Evolutionary conservation across 2,113 vertebrate genomes (phyloP), one percentile per base, ranked within the genome.

Genomic region (Neolamprologus variostigma): DNA sequence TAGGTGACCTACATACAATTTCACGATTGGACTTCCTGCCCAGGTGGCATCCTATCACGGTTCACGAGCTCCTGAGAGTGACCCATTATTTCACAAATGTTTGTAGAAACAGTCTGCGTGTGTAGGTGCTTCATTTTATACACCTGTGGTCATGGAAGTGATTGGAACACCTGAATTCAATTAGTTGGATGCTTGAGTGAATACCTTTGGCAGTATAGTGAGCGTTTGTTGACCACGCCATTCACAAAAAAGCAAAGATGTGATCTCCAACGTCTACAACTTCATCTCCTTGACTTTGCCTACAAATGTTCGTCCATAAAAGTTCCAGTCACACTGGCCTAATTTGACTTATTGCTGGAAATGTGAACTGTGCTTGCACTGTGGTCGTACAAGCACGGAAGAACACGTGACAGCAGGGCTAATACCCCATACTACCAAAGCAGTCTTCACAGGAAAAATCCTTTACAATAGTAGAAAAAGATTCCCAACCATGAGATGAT

Each of bases 341-440:
- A 35, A 66, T 45, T 42, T 26, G 13, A 73, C 13, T 73, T 45
- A 47, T 10, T 47, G 23, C 1, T 16, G 37, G 40, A 26, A 47
- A 76, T 28, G 9, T 3, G 9, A 76, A 11, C 68, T 16, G 40
- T 3, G 21, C 21, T 45, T 42, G 5, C 40, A 3, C 68, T 26
- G 3, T 23, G 21, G 1, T 45, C 2, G 0, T 17, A 1, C 68
- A 47, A 16, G 21, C 0, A 45, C 0, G 2, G 14, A 26, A 10
- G 8, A 26, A 45, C 40, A 16, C 1, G 13, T 7, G 40, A 7
- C 21, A 73, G 9, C 7, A 23, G 8, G 2, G 8, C 21, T 16
- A 26, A 26, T 73, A 47, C 21, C 14, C 21, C 40, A 73, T 2
- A 73, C 21, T 3, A 45, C 40, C 37, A 73, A 73, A 73, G 40